phyloP scores from a whole-genome alignment of 2,113 vertebrate genomes.

The Clarias magur region DNA sequence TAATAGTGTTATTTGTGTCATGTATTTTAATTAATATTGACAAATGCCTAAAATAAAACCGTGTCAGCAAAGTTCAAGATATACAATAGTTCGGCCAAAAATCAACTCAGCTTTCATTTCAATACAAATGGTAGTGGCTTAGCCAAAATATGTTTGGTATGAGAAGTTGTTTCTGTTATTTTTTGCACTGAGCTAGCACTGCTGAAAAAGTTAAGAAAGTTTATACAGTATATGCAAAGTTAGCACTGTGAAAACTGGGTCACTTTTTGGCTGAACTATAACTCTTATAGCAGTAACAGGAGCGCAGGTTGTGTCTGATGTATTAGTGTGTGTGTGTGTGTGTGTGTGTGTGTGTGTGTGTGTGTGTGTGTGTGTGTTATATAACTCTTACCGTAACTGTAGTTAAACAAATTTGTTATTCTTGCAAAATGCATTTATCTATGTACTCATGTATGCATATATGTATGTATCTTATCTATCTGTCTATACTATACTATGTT shows the following conservation, averaged over 20 bases:
- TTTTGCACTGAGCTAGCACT: background rate
- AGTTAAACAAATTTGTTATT: constrained; percentile 30
- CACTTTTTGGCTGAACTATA: background rate
- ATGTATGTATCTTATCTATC: background rate
- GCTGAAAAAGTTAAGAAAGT: background rate
- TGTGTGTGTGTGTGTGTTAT: constrained; percentile 21
- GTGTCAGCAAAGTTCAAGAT: background rate
- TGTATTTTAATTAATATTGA: background rate
- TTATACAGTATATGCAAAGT: too few species aligned
- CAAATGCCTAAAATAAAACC: background rate
- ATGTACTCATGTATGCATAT: background rate
- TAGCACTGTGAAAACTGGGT: too few species aligned
- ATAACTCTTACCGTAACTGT: constrained; percentile 37
- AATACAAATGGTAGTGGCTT: background rate
- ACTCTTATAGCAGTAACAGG: background rate
- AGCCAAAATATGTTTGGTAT: background rate
- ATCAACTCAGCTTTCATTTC: background rate
- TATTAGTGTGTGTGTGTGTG: background rate
- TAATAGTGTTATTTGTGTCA: background rate
- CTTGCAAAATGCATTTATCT: constrained; percentile 49
- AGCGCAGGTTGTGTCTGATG: background rate
- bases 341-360: constrained; percentile 24
- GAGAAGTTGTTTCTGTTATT: background rate
- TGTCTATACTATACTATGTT: background rate
- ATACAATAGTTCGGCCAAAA: background rate